Evolutionary conservation across 2,113 vertebrate species (phyloP).

Genomic region (Melanotaenia duboulayi): DNA sequence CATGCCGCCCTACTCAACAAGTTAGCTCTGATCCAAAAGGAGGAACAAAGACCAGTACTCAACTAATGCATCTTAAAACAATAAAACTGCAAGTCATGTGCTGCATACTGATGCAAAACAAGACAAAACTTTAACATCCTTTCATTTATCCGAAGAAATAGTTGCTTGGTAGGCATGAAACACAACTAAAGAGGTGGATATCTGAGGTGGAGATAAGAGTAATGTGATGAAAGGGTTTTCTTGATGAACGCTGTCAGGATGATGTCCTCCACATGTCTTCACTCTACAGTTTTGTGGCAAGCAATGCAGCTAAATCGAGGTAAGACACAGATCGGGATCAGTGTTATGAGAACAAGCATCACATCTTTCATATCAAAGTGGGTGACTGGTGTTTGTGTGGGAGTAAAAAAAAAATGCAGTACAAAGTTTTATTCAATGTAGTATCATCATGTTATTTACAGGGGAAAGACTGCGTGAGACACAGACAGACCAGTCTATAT

Average conservation of each 20-base stretch:
- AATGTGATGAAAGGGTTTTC: constrained; percentile 17
- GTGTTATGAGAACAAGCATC: constrained; percentile 6
- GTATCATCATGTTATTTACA: constrained; percentile 11
- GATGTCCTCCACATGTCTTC: constrained; percentile 18
- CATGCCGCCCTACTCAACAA: no score
- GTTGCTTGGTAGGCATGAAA: neutral
- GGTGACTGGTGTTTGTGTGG: constrained; percentile 36
- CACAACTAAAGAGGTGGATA: constrained; percentile 3
- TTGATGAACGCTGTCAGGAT: constrained; percentile 1
- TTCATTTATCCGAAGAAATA: neutral
- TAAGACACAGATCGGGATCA: constrained; percentile 6
- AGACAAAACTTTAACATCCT: neutral
- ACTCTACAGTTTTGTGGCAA: neutral
- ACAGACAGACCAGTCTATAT: neutral
- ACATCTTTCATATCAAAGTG: constrained; percentile 1
- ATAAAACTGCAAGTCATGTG: neutral
- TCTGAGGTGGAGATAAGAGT: neutral
- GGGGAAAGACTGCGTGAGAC: constrained; percentile 1
- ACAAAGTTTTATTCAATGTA: constrained; percentile 37
- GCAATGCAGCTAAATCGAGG: neutral
- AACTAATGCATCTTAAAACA: neutral
- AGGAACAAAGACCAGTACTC: neutral
- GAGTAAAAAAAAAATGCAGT: constrained; percentile 19
- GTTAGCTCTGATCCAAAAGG: neutral
- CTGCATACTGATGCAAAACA: neutral